These are phyloP conservation scores for Chloropsis hardwickii DNA, from an alignment of 2,113 vertebrate species.

Conservation along the genomic window DNA sequence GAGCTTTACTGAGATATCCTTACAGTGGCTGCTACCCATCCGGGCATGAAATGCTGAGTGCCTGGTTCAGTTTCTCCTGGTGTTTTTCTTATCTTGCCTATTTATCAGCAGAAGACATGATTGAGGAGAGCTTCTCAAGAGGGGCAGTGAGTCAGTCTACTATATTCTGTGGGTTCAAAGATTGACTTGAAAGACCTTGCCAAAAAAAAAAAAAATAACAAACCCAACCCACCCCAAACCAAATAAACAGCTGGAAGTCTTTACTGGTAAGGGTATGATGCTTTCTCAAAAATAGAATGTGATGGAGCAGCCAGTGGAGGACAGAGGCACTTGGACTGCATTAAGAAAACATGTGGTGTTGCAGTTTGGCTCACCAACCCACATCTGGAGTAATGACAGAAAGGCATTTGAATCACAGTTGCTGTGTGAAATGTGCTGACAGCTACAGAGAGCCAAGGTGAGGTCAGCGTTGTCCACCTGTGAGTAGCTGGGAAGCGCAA, in stretches of 20 bases:
- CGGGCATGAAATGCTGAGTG: neutral
- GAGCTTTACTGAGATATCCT: neutral
- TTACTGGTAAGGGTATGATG: neutral
- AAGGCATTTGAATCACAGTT: neutral
- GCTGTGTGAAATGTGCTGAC: neutral
- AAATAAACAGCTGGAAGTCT: conserved; percentile 36
- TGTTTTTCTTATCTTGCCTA: conserved; percentile 8
- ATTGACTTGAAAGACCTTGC: neutral
- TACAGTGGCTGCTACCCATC: neutral
- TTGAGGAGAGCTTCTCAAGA: neutral
- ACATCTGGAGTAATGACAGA: neutral
- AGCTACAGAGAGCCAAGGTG: conserved; percentile 9
- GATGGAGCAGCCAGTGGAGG: neutral
- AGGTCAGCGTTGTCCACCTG: neutral
- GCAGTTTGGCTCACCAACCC: neutral
- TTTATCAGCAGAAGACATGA: neutral
- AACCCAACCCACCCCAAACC: neutral
- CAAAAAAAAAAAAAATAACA: neutral
- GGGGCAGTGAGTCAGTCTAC: neutral
- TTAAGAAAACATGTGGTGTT: neutral
- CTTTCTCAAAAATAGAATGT: neutral
- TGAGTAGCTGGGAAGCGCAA: neutral
- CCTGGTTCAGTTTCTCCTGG: neutral
- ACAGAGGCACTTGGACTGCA: neutral
- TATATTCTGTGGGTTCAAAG: neutral